Percentiles rank a stretch among this genome's conserved stretches.
Conservation (phyloP, 1,140 invertebrate genomes). For the Heliconius hewitsoni region DNA sequence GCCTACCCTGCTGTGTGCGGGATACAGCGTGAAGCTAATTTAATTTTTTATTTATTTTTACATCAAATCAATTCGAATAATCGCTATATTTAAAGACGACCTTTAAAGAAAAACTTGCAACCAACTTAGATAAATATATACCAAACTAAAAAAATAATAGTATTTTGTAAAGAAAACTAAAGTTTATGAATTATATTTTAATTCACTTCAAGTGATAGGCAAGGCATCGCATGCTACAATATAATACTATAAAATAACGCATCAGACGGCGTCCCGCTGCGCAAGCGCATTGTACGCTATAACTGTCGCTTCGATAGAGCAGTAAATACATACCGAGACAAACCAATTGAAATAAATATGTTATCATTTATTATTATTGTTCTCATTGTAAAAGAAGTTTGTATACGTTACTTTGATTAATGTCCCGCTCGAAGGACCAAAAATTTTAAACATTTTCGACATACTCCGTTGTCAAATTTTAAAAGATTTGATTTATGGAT, state of each 20-base stretch:
- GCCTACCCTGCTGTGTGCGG: no score
- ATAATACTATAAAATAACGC: constrained; percentile 18
- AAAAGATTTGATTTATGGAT: not conserved
- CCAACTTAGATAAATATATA: no score
- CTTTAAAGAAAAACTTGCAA: no score
- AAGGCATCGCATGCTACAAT: constrained; percentile 9
- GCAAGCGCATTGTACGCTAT: constrained; percentile 46
- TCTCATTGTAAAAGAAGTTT: constrained; percentile 24
- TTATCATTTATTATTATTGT: constrained; percentile 52
- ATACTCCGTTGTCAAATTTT: not conserved
- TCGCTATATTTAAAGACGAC: no score
- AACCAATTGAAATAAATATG: constrained; percentile 41
- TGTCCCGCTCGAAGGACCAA: constrained; percentile 5
- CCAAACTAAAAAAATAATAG: not conserved
- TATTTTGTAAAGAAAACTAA: not conserved
- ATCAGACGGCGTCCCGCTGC: constrained; percentile 45
- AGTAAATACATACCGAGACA: constrained; percentile 32
- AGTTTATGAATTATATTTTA: not conserved
- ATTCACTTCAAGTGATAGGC: not conserved
- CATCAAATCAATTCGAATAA: no score
- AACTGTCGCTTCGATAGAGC: constrained; percentile 60
- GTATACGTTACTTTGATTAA: constrained; percentile 7
- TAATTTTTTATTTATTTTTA: no score
- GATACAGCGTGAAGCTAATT: no score
- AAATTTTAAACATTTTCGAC: not conserved